phyloP scores from a whole-genome alignment of 2,797 vertebrate species.

The Acropternis orthonyx region DNA sequence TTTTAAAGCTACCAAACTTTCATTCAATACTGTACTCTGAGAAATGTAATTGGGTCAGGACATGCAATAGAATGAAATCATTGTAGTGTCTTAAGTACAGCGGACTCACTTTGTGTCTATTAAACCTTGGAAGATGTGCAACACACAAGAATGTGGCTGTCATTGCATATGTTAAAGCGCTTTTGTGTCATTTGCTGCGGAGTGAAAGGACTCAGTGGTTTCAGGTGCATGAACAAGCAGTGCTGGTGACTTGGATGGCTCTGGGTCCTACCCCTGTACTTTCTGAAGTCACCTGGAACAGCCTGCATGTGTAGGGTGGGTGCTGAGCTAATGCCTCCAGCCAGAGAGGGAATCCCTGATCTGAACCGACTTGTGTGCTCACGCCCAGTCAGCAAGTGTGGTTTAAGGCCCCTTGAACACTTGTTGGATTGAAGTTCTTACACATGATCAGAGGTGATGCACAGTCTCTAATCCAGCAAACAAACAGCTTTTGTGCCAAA shows the following conservation, averaged over 20 bases:
- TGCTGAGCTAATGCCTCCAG: neutral
- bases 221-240: neutral
- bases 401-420: neutral
- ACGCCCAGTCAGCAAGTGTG: accelerated
- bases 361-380: neutral
- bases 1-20: constrained; percentile 64
- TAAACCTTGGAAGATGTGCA: constrained; percentile 71
- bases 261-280: neutral
- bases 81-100: constrained; percentile 69
- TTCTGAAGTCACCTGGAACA: neutral
- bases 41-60: constrained; percentile 64
- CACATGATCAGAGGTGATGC: neutral
- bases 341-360: neutral
- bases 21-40: constrained; percentile 60
- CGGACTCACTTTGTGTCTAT: constrained; percentile 68
- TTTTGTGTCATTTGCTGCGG: accelerated
- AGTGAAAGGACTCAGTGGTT: neutral
- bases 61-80: constrained; percentile 63
- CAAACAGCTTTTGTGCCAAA: neutral
- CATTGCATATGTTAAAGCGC: neutral
- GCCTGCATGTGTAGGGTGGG: accelerated
- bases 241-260: neutral
- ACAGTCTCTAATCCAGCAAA: neutral
- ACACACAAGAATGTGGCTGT: neutral
- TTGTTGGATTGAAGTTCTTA: neutral